Percentiles rank a stretch among this genome's conserved stretches.
Conservation (phyloP, 2,888 invertebrate genomes). For the Acronicta alni region DNA sequence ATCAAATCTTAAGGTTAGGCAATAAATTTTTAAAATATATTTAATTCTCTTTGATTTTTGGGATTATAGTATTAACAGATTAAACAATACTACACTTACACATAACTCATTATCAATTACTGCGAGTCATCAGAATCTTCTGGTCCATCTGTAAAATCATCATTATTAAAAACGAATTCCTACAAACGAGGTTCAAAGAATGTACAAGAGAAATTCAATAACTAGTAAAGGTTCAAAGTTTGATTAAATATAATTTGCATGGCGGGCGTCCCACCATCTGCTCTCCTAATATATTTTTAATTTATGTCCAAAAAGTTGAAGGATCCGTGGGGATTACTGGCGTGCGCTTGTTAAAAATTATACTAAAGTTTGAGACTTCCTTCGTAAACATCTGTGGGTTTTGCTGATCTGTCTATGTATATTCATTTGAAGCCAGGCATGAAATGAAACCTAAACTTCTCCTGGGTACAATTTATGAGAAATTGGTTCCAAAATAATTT, state of each 20-base stretch:
- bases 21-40: no score
- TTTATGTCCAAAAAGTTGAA: constrained; percentile 83
- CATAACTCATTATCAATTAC: constrained; percentile 14
- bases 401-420: constrained; percentile 19
- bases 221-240: constrained; percentile 64
- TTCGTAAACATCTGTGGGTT: constrained; percentile 53
- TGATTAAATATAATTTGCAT: constrained; percentile 86
- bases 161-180: constrained; percentile 18
- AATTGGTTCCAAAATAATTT: background rate
- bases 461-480: no score
- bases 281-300: constrained; percentile 85
- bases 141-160: constrained; percentile 33
- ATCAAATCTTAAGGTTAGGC: no score
- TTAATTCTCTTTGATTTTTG: no score
- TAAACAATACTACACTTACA: constrained; percentile 21
- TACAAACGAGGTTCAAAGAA: constrained; percentile 32
- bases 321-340: constrained; percentile 59
- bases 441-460: no score
- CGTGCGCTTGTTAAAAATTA: constrained; percentile 71
- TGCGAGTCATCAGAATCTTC: constrained; percentile 18
- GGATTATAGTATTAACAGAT: no score
- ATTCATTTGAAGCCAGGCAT: constrained; percentile 16
- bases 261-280: constrained; percentile 77
- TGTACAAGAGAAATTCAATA: constrained; percentile 71
- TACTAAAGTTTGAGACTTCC: constrained; percentile 66